These are phyloP conservation scores for Tachysurus vachellii DNA, from an alignment of 2,113 vertebrate genomes.

Conservation along the genomic window DNA sequence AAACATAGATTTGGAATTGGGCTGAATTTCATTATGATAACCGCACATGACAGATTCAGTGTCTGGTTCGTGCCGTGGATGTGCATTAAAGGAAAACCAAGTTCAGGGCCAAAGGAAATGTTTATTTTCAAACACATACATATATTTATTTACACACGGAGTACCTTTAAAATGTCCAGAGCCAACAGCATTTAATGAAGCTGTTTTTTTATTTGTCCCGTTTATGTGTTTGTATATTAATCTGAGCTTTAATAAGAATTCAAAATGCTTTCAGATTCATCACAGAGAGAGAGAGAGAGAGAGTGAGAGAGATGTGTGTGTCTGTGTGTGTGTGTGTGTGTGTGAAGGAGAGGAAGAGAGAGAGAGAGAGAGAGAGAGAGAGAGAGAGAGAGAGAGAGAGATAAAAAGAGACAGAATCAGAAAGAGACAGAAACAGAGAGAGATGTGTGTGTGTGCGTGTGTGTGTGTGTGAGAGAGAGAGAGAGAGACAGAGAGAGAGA, in stretches of 20 bases:
- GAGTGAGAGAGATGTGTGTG: no score
- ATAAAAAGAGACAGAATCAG: no score
- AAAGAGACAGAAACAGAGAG: no score
- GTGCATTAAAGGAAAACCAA: no score
- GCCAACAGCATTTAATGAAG: conserved; percentile 71
- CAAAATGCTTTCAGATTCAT: conserved; percentile 45
- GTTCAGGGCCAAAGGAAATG: conserved; percentile 76
- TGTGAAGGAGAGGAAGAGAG: conserved; percentile 56
- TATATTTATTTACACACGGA: conserved; percentile 77
- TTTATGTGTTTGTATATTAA: conserved; percentile 65
- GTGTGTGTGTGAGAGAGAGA: no score
- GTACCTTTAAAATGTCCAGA: conserved; percentile 78
- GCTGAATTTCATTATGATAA: background rate
- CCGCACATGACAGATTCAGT: background rate
- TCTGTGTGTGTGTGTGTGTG: no score
- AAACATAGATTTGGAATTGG: no score
- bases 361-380: conserved; percentile 3
- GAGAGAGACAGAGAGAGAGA: no score
- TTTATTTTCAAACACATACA: conserved; percentile 85
- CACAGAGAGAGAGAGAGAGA: background rate
- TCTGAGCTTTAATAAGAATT: conserved; percentile 69
- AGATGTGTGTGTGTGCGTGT: no score
- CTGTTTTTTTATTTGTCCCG: conserved; percentile 61
- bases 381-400: no score
- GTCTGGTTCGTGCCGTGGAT: background rate